Base-by-base conservation (phyloP, 2,888 invertebrate species). In the Brachypterus glaber region DNA sequence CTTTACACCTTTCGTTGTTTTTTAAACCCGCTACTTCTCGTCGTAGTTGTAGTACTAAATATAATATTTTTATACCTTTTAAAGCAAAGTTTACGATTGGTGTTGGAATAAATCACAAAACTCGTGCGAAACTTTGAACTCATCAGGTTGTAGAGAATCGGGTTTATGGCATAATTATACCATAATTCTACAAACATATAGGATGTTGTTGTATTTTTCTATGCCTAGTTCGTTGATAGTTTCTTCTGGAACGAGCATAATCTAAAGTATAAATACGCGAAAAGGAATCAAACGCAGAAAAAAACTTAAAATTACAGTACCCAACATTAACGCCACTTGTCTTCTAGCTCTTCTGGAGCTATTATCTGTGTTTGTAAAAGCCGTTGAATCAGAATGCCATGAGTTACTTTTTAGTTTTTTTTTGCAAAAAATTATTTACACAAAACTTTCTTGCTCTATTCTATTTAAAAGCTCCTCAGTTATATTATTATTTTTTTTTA, bases 131-230 rank as follows among this genome's bases (percentile, higher is more conserved):
- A 92, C 66, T 89, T 90, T 2, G 88, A 86, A 27, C 88, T 89
- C 83, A 91, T 88, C 45, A 91, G 68, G 61, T 90, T 91, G 61
- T 92, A 92, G n/a, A 92, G 68, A 49, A 91, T 83, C 1, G 91
- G 91, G 64, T 92, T 91, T 48, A 89, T 76, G 27, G 89, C 90
- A 91, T 44, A 90, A 70, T 57, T 90, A 91, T 35, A 87, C 69
- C 83, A 91, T 85, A 33, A 88, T 79, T 47, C 91, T 74, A 45
- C 84, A 83, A 59, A 89, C 86, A 61, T 84, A 87, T 17, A 91
- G 66, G 32, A 90, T 70, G 55, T 81, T 84, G 59, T 87, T 85
- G 68, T 86, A 90, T 39, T 75, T 77, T 49, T 87, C 84, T 14
- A 81, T 69, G 25, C 84, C 85, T 12, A 91, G 68, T 34, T 73